Evolutionary conservation across 2,888 invertebrate genomes (phyloP).

Genomic region (Drosophila phalerata): DNA sequence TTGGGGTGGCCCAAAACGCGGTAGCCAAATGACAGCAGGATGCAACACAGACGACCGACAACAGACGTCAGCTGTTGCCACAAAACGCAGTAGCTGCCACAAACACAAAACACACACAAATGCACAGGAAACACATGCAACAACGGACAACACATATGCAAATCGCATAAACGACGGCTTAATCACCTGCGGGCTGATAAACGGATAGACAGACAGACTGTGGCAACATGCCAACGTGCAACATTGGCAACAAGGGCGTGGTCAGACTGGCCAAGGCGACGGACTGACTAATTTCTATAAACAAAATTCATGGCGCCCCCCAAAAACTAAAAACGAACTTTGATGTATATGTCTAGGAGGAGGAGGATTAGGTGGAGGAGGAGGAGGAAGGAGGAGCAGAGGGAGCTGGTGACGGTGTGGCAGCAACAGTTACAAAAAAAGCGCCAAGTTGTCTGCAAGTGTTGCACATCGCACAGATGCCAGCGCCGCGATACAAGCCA

Average conservation of each 20-base stretch:
- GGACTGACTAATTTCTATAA: constrained; percentile 78
- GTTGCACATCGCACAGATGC: constrained; percentile 82
- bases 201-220: constrained; percentile 57
- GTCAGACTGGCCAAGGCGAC: constrained; percentile 46
- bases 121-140: constrained; percentile 19
- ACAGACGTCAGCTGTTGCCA: constrained; percentile 35
- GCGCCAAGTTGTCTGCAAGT: constrained; percentile 81
- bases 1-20: constrained; percentile 50
- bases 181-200: constrained; percentile 81
- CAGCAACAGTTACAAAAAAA: constrained; percentile 30
- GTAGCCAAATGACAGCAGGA: constrained; percentile 79
- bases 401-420: not conserved
- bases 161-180: constrained; percentile 67
- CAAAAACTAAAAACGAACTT: constrained; percentile 27
- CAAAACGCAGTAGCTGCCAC: constrained; percentile 26
- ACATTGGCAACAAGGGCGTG: constrained; percentile 52
- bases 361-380: constrained; percentile 22
- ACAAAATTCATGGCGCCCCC: constrained; percentile 69
- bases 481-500: constrained; percentile 79
- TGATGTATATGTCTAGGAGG: constrained; percentile 41
- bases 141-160: constrained; percentile 27
- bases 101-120: constrained; percentile 16
- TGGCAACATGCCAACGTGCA: constrained; percentile 21
- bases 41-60: constrained; percentile 58
- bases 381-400: constrained; percentile 13